A percentile compares a stretch with the other conserved stretches of the same genome.
Evolutionary conservation across 2,888 invertebrate species (phyloP).

Genomic region (Acrocera orbiculus): DNA sequence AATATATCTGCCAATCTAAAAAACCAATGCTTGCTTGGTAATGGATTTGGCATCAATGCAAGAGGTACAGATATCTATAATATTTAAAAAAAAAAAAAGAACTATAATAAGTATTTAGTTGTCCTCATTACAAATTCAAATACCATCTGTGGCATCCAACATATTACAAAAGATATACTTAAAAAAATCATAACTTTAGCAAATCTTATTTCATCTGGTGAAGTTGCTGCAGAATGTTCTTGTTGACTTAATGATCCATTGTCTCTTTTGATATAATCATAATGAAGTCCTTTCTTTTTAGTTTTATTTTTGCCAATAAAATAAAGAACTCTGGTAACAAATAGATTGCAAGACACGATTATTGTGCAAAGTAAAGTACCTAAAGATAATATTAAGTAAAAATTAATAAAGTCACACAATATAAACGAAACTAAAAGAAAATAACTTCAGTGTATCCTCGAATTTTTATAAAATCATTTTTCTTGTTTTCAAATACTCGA

Average conservation of each 20-base stretch:
- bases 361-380: conserved; percentile 53
- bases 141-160: conserved; percentile 83
- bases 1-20: conserved; percentile 50
- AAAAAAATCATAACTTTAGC: conserved; percentile 69
- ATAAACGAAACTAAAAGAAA: background rate
- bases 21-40: conserved; percentile 21
- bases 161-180: conserved; percentile 63
- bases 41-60: conserved; percentile 27
- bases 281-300: conserved; percentile 22
- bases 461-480: too few species aligned
- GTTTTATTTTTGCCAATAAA: conserved; percentile 29
- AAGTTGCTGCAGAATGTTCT: conserved; percentile 8
- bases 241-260: conserved; percentile 15
- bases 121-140: background rate
- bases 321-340: conserved; percentile 57
- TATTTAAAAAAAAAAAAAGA: conserved; percentile 6
- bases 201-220: conserved; percentile 69
- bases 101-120: background rate
- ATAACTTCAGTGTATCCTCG: background rate
- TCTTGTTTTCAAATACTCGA: too few species aligned
- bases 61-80: conserved; percentile 47
- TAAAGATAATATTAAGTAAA: conserved; percentile 21
- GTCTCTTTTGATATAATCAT: conserved; percentile 23
- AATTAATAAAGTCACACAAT: background rate
- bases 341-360: conserved; percentile 67